Conservation (phyloP, 2,113 vertebrate species). For the Oncorhynchus mykiss region DNA sequence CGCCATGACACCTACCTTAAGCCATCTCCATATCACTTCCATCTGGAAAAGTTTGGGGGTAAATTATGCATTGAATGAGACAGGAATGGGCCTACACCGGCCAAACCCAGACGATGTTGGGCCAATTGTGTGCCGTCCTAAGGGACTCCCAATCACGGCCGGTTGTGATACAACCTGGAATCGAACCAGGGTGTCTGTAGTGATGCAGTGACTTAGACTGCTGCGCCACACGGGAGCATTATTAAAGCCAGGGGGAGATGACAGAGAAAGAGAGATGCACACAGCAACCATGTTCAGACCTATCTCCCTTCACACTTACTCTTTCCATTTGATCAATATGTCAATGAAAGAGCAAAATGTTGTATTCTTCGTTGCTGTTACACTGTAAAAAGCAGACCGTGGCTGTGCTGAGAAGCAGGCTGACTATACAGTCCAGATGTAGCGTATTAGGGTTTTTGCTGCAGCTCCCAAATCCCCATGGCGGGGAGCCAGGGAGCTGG, state of each 20-base stretch:
- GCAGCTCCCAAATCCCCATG: conserved; percentile 45
- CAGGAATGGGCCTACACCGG: conserved; percentile 1
- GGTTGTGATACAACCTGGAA: too few relatives aligned
- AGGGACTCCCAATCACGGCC: too few relatives aligned
- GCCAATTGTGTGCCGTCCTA: too few relatives aligned
- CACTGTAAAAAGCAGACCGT: conserved; percentile 18
- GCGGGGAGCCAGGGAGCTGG: conserved; percentile 34
- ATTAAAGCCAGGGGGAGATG: conserved; percentile 25
- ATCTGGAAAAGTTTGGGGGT: conserved; percentile 2
- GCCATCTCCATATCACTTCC: not conserved
- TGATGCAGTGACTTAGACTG: too few relatives aligned
- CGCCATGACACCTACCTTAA: too few relatives aligned
- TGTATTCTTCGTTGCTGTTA: conserved; percentile 19
- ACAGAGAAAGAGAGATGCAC: conserved; percentile 1
- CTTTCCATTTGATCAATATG: conserved; percentile 39
- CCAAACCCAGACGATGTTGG: too few relatives aligned
- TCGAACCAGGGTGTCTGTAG: too few relatives aligned
- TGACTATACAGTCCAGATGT: conserved; percentile 41
- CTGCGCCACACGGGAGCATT: too few relatives aligned
- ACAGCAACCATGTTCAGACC: conserved; percentile 5
- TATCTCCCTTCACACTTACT: conserved; percentile 1
- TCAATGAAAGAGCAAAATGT: conserved; percentile 19
- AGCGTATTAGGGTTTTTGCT: conserved; percentile 31
- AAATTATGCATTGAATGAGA: not conserved
- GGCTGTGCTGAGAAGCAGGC: conserved; percentile 15